phyloP scores from a whole-genome alignment of 2,797 vertebrate genomes.

The Ispidina picta region DNA sequence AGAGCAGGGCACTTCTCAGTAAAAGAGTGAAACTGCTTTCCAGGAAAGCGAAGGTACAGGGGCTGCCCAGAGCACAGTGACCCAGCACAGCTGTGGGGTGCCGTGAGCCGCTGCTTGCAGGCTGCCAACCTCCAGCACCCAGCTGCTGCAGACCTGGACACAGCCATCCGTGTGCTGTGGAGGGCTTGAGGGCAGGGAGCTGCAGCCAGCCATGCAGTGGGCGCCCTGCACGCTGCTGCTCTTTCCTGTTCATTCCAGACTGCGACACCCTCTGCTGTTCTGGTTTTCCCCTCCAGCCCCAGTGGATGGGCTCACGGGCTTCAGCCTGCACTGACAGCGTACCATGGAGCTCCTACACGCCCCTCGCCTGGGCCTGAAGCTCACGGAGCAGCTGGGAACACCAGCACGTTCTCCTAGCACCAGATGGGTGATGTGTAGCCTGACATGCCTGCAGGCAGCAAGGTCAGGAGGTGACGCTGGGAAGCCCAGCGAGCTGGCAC shows the following conservation, averaged over 20 bases:
- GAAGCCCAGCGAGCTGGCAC: rapidly evolving
- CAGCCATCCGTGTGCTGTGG: rapidly evolving
- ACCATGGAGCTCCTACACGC: rapidly evolving
- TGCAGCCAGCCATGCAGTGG: rapidly evolving
- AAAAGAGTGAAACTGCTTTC: conserved; percentile 44
- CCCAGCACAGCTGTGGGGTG: neutral
- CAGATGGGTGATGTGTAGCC: rapidly evolving
- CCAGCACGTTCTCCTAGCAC: rapidly evolving
- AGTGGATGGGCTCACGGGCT: rapidly evolving
- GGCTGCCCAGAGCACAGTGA: neutral
- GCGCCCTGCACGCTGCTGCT: neutral
- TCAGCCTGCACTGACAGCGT: neutral
- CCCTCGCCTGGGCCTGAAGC: neutral
- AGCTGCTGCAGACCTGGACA: neutral
- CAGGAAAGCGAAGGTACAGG: conserved; percentile 49
- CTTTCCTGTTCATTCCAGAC: rapidly evolving
- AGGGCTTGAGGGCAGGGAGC: neutral
- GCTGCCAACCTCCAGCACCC: neutral
- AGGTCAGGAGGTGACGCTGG: neutral
- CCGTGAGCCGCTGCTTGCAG: neutral
- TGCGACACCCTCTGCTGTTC: neutral
- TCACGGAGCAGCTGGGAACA: neutral
- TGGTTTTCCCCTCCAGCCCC: neutral
- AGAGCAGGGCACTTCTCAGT: conserved; percentile 46
- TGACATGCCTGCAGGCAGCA: neutral